A percentile compares a stretch with the other conserved stretches of the same genome.
phyloP scores from a whole-genome alignment of 2,888 invertebrate genomes.

The Netelia fuscicornis region DNA sequence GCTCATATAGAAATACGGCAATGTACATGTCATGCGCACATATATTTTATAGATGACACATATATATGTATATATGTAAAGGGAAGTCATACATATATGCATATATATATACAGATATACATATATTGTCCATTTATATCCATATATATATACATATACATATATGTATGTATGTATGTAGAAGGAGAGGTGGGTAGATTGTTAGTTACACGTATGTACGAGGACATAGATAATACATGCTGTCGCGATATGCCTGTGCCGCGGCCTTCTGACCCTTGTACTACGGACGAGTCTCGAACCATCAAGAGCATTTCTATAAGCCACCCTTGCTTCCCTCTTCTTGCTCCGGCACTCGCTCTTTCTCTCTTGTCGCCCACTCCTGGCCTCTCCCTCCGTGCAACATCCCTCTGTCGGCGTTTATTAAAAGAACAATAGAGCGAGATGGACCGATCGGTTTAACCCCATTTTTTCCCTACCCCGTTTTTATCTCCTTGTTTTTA shows the following conservation, averaged over 20 bases:
- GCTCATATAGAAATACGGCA: neutral
- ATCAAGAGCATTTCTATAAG: conserved; percentile 32
- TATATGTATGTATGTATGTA: neutral
- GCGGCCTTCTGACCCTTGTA: conserved; percentile 56
- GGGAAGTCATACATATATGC: neutral
- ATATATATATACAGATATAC: neutral
- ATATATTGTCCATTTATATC: neutral
- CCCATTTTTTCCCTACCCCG: conserved; percentile 65
- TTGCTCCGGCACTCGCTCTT: neutral
- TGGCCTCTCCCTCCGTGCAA: neutral
- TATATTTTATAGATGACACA: neutral
- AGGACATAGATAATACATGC: conserved; percentile 27
- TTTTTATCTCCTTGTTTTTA: conserved; percentile 15
- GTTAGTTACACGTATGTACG: neutral
- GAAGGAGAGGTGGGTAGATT: neutral
- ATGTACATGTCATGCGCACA: neutral
- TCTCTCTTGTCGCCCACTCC: neutral
- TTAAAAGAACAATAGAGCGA: conserved; percentile 72
- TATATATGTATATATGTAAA: neutral
- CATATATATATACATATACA: neutral
- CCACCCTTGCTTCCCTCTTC: neutral
- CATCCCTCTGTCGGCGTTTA: conserved; percentile 63
- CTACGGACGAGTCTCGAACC: neutral
- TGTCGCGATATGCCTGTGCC: conserved; percentile 45
- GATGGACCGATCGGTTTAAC: conserved; percentile 70